Percentiles rank a stretch among this genome's conserved stretches.
Evolutionary conservation across 2,113 vertebrate species (phyloP).

Genomic region (Corythornis madagascariensis): DNA sequence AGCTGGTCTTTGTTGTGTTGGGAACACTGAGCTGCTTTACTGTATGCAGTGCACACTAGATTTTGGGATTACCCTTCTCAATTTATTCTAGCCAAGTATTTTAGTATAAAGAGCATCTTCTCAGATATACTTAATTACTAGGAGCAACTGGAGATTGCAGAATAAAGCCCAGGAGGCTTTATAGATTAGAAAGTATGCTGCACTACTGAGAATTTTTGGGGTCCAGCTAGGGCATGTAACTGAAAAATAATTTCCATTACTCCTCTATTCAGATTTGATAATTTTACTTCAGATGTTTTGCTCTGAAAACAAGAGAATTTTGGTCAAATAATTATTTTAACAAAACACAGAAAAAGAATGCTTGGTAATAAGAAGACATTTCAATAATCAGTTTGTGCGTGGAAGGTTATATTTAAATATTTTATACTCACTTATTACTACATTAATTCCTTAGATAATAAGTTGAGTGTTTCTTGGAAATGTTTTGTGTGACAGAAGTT

Average conservation of each 20-base stretch:
- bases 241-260: not conserved
- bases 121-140: not conserved
- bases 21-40: not conserved
- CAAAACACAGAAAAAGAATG: not conserved
- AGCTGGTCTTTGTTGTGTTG: not conserved
- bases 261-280: not conserved
- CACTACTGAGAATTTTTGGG: not conserved
- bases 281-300: not conserved
- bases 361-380: not conserved
- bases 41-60: fast-evolving
- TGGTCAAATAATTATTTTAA: not conserved
- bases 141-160: not conserved
- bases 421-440: not conserved
- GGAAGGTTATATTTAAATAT: not conserved
- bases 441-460: not conserved
- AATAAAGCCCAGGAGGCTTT: not conserved
- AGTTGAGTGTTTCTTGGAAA: not conserved
- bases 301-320: not conserved
- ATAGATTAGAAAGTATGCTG: fast-evolving
- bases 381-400: not conserved
- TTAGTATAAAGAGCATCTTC: not conserved
- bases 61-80: not conserved
- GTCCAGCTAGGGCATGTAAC: not conserved
- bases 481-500: not conserved
- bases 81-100: not conserved